Percentiles rank a stretch among this genome's conserved stretches.
phyloP scores from a whole-genome alignment of 1,140 invertebrate genomes.

The Drosophila busckii region DNA sequence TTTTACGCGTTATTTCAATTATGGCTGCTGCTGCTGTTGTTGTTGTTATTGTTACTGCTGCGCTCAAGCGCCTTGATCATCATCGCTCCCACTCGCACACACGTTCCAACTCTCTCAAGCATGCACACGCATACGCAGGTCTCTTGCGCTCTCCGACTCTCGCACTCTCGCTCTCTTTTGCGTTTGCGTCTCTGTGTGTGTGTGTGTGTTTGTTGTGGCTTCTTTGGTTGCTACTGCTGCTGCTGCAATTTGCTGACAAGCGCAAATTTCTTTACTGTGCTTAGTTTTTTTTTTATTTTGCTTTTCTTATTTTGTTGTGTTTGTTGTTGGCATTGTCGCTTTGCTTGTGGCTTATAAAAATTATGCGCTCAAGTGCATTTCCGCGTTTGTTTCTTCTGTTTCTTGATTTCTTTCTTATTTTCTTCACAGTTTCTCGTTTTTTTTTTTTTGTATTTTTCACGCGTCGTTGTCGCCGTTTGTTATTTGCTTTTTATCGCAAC shows the following conservation, averaged over 20 bases:
- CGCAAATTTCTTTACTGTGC: conserved; percentile 32
- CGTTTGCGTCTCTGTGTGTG: conserved; percentile 3
- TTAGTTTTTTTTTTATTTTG: conserved; percentile 21
- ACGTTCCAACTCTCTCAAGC: too few species aligned
- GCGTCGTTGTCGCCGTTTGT: conserved; percentile 38
- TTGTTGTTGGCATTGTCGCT: conserved; percentile 47
- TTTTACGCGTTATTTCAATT: conserved; percentile 44
- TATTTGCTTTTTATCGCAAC: conserved; percentile 41
- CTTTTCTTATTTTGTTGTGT: conserved; percentile 12
- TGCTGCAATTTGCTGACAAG: conserved; percentile 50
- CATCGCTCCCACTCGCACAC: conserved; percentile 21
- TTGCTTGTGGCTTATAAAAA: conserved; percentile 66
- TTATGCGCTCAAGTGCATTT: conserved; percentile 75
- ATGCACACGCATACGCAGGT: too few species aligned
- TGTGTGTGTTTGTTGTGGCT: conserved; percentile 43
- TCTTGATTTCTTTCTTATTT: conserved; percentile 5
- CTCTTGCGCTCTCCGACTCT: background rate
- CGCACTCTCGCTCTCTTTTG: background rate
- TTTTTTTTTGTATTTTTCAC: conserved; percentile 29
- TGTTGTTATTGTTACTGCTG: conserved; percentile 31
- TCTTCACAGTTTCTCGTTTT: conserved; percentile 20
- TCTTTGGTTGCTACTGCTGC: conserved; percentile 28
- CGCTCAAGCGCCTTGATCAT: conserved; percentile 35
- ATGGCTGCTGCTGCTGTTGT: conserved; percentile 29
- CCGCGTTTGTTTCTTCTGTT: conserved; percentile 54